Evolutionary conservation across 2,113 vertebrate genomes (phyloP).

Genomic region (Xenus cinereus): DNA sequence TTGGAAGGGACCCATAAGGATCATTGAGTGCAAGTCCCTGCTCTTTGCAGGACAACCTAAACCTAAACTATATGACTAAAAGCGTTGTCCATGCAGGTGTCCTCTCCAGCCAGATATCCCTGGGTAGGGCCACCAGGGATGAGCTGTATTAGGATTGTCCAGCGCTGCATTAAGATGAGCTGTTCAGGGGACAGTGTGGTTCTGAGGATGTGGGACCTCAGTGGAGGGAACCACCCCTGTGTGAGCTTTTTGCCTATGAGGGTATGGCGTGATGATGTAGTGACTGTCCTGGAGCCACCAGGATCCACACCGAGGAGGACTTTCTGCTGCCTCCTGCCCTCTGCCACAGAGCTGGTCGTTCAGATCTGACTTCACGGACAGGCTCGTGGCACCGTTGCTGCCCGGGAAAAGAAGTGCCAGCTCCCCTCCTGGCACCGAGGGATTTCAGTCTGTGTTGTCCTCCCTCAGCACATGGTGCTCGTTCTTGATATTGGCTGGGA

Average conservation of each 20-base stretch:
- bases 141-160: too few relatives aligned
- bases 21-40: background rate
- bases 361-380: background rate
- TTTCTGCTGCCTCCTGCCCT: background rate
- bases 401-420: background rate
- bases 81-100: background rate
- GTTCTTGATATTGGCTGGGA: background rate
- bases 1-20: background rate
- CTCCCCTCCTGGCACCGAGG: background rate
- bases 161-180: background rate
- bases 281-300: background rate
- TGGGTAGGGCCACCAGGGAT: background rate
- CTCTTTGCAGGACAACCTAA: background rate
- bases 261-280: accelerated
- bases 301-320: background rate
- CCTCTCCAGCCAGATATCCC: background rate
- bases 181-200: background rate
- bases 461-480: background rate
- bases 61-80: background rate
- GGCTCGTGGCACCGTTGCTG: background rate
- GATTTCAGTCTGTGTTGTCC: background rate
- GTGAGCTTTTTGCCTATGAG: background rate
- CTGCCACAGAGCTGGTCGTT: background rate
- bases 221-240: background rate
- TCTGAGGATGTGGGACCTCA: background rate